Evolutionary conservation across 2,888 invertebrate species (phyloP), one percentile per base, ranked within the genome.

Genomic region (Pharmacophagus antenor): DNA sequence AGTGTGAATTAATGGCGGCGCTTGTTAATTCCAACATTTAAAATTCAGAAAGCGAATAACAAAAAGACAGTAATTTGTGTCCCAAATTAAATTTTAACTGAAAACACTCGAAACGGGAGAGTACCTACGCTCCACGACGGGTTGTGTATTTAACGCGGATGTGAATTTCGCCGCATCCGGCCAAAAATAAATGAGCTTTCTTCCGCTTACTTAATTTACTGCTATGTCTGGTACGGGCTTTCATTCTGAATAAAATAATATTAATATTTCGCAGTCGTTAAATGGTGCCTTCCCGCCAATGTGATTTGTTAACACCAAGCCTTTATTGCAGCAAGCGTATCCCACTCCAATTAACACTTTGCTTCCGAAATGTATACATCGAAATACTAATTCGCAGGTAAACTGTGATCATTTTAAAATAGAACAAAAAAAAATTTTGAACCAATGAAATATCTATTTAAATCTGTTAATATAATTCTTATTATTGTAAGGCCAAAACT

Each of bases 171-270:
- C 85, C 85, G 82, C 88, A 84, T 88, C 89, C 88, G 86, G 78
- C 86, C 85, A 88, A 88, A 88, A 89, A 88, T 88, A 88, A 88
- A 88, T 85, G 87, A 88, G 85, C 83, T 85, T 88, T 88, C 88
- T 89, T 89, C 89, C 88, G 88, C 85, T 85, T 85, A 85, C 85
- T 88, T 88, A 88, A 89, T 88, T 87, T 85, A 86, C 83, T 81
- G 82, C 81, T 76, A 73, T 79, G 78, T 79, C 78, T 79, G 74
- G 73, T 76, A 72, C 79, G 77, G 77, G 82, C 78, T 82, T 80
- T 77, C 79, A 76, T 76, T 76, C 76, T 76, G 83, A 83, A 86
- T 86, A 83, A 82, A 88, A 88, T 87, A 85, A 86, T 84, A 85
- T 85, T 86, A 84, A 86, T 86, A 87, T 84, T 86, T 84, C 76